Base-by-base conservation (phyloP, 2,797 vertebrate species). In the Muscicapa comitata region DNA sequence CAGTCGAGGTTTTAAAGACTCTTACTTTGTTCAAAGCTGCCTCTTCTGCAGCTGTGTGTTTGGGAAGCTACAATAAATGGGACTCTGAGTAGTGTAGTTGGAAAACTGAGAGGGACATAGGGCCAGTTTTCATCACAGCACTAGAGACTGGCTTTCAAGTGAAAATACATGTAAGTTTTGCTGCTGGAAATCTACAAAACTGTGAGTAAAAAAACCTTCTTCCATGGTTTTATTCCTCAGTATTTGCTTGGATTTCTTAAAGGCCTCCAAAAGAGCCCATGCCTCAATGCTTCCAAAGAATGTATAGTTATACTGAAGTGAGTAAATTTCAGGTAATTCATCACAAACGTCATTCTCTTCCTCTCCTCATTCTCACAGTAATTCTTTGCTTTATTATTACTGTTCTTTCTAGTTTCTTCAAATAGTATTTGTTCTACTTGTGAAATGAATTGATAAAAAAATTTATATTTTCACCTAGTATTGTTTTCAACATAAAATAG, bases 401-500 rank as follows among this genome's bases (percentile, higher is more conserved):
- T 28, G 6, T 43, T 91, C 15, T 73, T 18, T 65, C 20, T 35
- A 79, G 25, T 55, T 45, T 33, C 16, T 66, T 79, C 28, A 54
- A 43, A 76, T 48, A 71, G 28, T 2, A 38, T 78, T 88, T 86
- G 33, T 40, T 78, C 17, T 55, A 31, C 58, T 58, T 83, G 58
- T 53, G 26, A 84, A 93, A 82, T 66, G 1, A 75, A 72, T 62
- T 7, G 3, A 70, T 47, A 70, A 76, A 80, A 80, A 72, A 63
- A 3, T 47, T 59, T 84, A 16, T 21, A 15, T 81, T 90, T 86
- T 17, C 28, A 21, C 13, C 45, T 20, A 18, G 2, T 50, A 28
- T 51, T 92, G 61, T 90, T 95, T 96, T 81, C 35, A 59, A 42
- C 4, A 8, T 48, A 26, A 42, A 50, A 28, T 58, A 67, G 9